Base-by-base conservation (phyloP, 2,113 vertebrate species). In the Pipra filicauda region DNA sequence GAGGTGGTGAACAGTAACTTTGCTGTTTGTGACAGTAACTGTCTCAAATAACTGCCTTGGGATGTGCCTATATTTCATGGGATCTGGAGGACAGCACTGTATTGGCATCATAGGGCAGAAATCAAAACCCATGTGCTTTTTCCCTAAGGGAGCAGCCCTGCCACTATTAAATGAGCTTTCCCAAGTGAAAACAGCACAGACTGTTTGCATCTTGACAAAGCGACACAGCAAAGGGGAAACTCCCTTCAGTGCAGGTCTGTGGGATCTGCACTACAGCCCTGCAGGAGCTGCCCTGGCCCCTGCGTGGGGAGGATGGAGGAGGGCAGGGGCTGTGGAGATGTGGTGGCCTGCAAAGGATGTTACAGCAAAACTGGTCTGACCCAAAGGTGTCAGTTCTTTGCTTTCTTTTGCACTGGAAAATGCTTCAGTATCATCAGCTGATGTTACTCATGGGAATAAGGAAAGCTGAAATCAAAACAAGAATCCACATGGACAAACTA, bases 51-150 rank as follows among this genome's bases (percentile, higher is more conserved):
- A 21, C 26, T 83, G 49, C 59, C 12, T 6, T 48, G 64, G 84
- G n/a, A 39, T 4, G 31, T 9, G 6, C 12, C 7, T 4, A 3
- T 4, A 2, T 44, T 35, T 39, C 16, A 5, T 12, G 33, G 48
- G 23, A 18, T 28, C 35, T 24, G 21, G 51, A 86, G 31, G 41
- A 54, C 22, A 74, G 59, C 31, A 26, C 10, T 10, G 2, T 24
- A 11, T 1, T 7, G 31, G 24, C n/a, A 13, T 18, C 23, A 1
- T 0, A 22, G 26, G 43, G n/a, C 11, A 27, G 39, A 22, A 24
- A 2, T 9, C 24, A 77, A 77, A 9, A 7, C 3, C 20, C 17
- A 3, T 1, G 11, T 48, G 37, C 24, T 76, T 54, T 7, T 67
- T 41, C 39, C 27, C 4, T 26, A 8, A 6, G 24, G 4, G 44